phyloP scores from a whole-genome alignment of 1,140 invertebrate species.

The Colletes latitarsis region DNA sequence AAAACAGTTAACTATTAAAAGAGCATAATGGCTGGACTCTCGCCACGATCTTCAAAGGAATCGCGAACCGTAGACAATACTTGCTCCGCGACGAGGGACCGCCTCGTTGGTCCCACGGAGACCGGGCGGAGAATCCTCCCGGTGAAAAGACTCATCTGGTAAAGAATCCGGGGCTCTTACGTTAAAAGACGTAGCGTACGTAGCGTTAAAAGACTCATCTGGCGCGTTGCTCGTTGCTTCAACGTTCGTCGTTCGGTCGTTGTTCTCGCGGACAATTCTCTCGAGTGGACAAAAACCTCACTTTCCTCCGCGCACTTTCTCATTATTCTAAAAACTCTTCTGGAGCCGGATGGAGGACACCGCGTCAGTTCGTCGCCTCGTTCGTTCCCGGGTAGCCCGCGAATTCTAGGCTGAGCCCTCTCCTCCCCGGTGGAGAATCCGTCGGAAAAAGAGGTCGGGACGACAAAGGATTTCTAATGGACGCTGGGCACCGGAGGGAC shows the following conservation, averaged over 20 bases:
- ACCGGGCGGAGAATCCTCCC: constrained; percentile 21
- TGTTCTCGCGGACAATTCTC: constrained; percentile 23
- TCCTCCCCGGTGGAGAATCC: constrained; percentile 33
- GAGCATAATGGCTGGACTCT: not conserved
- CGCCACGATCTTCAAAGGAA: not conserved
- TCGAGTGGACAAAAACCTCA: constrained; percentile 36
- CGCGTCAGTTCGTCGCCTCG: not conserved
- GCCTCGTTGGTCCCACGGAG: not conserved
- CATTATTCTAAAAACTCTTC: constrained; percentile 36
- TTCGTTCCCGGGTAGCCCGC: constrained; percentile 5
- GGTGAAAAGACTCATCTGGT: constrained; percentile 33
- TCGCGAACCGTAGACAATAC: constrained; percentile 40
- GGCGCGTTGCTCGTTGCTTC: not conserved
- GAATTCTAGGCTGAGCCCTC: constrained; percentile 21
- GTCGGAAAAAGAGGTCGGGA: constrained; percentile 67
- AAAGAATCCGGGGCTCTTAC: constrained; percentile 16
- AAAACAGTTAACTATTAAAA: not conserved
- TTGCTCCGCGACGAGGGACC: constrained; percentile 3
- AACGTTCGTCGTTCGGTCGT: not conserved
- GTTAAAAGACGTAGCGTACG: too few species aligned
- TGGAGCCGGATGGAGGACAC: not conserved
- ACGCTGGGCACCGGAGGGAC: constrained; percentile 68
- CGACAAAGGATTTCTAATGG: constrained; percentile 79
- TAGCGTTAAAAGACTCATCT: constrained; percentile 21
- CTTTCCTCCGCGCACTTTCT: constrained; percentile 9